Evolutionary conservation across 1,140 invertebrate genomes (phyloP), one percentile per base, ranked within the genome.

Genomic region (Amyelois transitella): DNA sequence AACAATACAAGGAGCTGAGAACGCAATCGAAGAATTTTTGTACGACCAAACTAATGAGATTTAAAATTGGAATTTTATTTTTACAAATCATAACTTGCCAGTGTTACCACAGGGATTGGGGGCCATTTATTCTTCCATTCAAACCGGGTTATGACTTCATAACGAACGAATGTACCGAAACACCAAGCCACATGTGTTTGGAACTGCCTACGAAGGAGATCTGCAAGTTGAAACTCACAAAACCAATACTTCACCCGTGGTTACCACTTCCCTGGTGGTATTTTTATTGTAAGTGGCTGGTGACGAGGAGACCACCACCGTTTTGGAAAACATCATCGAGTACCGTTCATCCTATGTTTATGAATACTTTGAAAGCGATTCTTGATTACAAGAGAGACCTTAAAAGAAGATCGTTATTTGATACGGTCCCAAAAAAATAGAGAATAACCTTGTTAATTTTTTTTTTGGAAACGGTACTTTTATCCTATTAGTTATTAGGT

Each of bases 191-290:
- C 2, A 52, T 50, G 2, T 76, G 73, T 25, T 50, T 71, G 6
- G 62, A 66, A 19, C 22, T 73, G 18, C 73, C 73, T 4, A 55
- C 68, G 12, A 69, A 55, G 45, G 45, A 69, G 25, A 59, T 66
- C 14, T 76, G 73, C 21, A 64, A 51, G 8, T 49, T 69, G 24
- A 69, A 67, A 8, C 50, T 68, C 0, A 22, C 56, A 2, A 60
- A 49, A 19, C 68, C 64, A 5, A 32, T 59, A 3, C 51, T 43
- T 2, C 17, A 38, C 0, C 61, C 63, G 2, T 70, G 60, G 59
- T 44, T 58, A 18, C 67, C 68, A 2, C 14, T 73, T 17, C 70
- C 73, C 0, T 75, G 73, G 73, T 73, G 70, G 70, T 75, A 71
- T 53, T 69, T 64, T 28, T 72, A 59, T 18, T 75, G 70, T 22